Evolutionary conservation across 2,888 invertebrate genomes (phyloP), one percentile per base, ranked within the genome.

Genomic region (Leucoptera coffeella): DNA sequence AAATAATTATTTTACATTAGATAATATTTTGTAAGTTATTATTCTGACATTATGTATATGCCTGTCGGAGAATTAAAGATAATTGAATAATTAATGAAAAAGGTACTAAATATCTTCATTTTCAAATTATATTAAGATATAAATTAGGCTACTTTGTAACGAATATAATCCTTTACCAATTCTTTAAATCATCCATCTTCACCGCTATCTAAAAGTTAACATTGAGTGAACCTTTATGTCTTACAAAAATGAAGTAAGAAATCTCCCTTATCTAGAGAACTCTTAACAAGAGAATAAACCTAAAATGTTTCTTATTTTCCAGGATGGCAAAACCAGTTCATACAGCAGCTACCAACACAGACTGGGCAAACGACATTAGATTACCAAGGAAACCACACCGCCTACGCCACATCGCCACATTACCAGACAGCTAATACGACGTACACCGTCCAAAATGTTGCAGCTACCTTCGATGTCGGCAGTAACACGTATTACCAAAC

Each of bases 271-370:
- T n/a, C n/a, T n/a, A n/a, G n/a, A n/a, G n/a, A n/a, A n/a, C n/a
- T n/a, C n/a, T n/a, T n/a, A n/a, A n/a, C n/a, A n/a, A n/a, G n/a
- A n/a, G n/a, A n/a, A n/a, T n/a, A n/a, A n/a, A n/a, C n/a, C n/a
- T n/a, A n/a, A n/a, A n/a, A n/a, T n/a, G n/a, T n/a, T n/a, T n/a
- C n/a, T n/a, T n/a, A n/a, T n/a, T n/a, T 48, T 55, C 22, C 56
- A 79, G 80, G 81, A 48, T 85, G 88, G 87, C 88, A 89, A 55
- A 87, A 88, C 44, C 89, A 89, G 59, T 89, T 89, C 55, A 87
- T 89, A 44, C 88, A 89, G 49, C 88, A 88, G 54, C 78, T 88
- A 38, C 85, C 87, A 26, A 80, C 72, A 14, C 72, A 72, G 37
- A 56, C 72, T 6, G 60, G 69, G 5, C 72, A 72, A 34, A 71